These are phyloP conservation scores for Neogale vison DNA, from an alignment of 2,113 vertebrate species.

Conservation along the genomic window DNA sequence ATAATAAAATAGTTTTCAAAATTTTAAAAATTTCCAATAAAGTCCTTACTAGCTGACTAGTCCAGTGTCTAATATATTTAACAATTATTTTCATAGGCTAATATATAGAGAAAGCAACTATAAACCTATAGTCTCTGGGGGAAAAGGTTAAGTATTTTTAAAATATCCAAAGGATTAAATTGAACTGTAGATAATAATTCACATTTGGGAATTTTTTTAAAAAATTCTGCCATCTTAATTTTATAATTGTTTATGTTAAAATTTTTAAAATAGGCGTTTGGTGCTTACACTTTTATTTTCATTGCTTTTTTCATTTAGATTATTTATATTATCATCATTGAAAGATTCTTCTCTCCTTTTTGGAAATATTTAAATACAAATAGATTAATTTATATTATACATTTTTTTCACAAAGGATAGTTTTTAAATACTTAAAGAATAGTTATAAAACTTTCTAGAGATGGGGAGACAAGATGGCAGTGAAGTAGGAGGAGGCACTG, in stretches of 20 bases:
- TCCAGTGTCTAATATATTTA: background rate
- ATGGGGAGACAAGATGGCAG: background rate
- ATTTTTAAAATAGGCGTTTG: background rate
- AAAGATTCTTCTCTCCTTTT: background rate
- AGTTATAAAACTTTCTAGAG: background rate
- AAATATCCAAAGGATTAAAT: background rate
- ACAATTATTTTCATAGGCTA: background rate
- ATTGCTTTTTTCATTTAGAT: background rate
- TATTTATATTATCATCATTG: background rate
- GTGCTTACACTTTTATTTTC: background rate
- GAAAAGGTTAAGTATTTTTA: background rate
- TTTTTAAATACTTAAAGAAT: background rate
- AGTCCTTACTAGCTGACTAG: background rate
- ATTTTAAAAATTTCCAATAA: background rate
- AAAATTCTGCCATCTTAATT: background rate
- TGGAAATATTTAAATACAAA: background rate
- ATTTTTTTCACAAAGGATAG: background rate
- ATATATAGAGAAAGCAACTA: background rate
- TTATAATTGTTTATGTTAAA: background rate
- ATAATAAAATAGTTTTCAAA: background rate
- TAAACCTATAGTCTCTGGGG: background rate
- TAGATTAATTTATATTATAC: background rate
- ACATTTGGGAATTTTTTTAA: background rate
- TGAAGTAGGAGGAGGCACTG: no score
- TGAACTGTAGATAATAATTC: background rate